Conservation (phyloP, 2,797 vertebrate species). For the Pogoniulus pusillus region DNA sequence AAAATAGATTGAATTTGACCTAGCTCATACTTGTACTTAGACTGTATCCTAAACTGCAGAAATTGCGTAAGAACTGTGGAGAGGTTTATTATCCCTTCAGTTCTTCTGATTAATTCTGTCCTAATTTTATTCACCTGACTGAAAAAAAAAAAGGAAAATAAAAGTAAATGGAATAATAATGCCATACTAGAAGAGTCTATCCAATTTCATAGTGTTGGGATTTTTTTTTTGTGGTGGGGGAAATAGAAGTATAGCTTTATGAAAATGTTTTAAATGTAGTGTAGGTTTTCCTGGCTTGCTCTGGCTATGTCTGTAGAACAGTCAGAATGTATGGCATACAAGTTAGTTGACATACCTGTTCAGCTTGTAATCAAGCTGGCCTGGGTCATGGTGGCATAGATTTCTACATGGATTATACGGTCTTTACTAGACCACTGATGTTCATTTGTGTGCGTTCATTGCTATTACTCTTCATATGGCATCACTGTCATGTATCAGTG, state of each 20-base stretch:
- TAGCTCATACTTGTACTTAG: conserved; percentile 7
- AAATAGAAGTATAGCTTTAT: not conserved
- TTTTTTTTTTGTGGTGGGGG: not conserved
- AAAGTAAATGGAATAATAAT: not conserved
- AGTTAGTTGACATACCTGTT: not conserved
- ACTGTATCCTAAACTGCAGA: not conserved
- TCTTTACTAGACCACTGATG: not conserved
- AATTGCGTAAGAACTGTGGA: not conserved
- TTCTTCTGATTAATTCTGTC: conserved; percentile 6
- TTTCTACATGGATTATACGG: not conserved
- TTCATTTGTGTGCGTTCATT: not conserved
- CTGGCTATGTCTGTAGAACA: not conserved
- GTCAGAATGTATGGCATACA: not conserved
- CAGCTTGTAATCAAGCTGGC: not conserved
- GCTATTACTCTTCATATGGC: not conserved
- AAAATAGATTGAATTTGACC: conserved; percentile 9
- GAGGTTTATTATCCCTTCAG: conserved; percentile 1
- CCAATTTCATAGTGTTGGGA: not conserved
- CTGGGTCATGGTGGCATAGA: not conserved
- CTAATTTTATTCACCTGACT: not conserved
- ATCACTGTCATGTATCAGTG: not conserved
- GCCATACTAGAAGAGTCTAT: not conserved
- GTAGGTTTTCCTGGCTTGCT: not conserved
- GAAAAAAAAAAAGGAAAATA: not conserved
- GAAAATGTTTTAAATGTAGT: not conserved